Evolutionary conservation across 2,888 invertebrate genomes (phyloP).

Genomic region (Dexiosoma caninum): DNA sequence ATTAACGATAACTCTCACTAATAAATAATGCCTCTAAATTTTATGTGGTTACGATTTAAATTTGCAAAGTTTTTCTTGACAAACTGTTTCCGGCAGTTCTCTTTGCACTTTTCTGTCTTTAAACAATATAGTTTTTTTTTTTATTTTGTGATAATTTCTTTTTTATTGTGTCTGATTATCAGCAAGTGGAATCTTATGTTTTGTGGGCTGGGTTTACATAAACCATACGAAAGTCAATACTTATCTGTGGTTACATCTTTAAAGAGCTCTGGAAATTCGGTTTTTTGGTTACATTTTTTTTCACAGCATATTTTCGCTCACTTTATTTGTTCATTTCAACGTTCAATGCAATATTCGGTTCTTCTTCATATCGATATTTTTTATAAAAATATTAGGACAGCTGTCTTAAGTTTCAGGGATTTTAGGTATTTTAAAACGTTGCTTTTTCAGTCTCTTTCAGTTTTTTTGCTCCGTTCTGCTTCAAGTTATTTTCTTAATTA

Average conservation of each 20-base stretch:
- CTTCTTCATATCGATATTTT: neutral
- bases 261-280: constrained; percentile 17
- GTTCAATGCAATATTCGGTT: neutral
- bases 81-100: neutral
- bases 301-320: constrained; percentile 1
- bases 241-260: constrained; percentile 55
- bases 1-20: too few species aligned
- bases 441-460: neutral
- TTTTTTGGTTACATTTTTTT: neutral
- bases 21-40: too few species aligned
- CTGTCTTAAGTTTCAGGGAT: constrained; percentile 27
- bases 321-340: constrained; percentile 20
- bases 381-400: constrained; percentile 36
- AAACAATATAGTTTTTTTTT: constrained; percentile 20
- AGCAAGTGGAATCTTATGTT: constrained; percentile 56
- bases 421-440: constrained; percentile 23
- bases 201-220: constrained; percentile 62
- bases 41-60: too few species aligned
- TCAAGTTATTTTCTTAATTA: constrained; percentile 47
- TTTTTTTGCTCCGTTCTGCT: neutral
- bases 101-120: constrained; percentile 2
- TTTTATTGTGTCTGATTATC: constrained; percentile 44
- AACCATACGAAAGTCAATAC: constrained; percentile 51
- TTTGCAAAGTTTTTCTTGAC: neutral
- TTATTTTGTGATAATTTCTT: constrained; percentile 25